These are phyloP conservation scores for Harpalus rufipes DNA, from an alignment of 2,888 invertebrate genomes.

Conservation along the genomic window DNA sequence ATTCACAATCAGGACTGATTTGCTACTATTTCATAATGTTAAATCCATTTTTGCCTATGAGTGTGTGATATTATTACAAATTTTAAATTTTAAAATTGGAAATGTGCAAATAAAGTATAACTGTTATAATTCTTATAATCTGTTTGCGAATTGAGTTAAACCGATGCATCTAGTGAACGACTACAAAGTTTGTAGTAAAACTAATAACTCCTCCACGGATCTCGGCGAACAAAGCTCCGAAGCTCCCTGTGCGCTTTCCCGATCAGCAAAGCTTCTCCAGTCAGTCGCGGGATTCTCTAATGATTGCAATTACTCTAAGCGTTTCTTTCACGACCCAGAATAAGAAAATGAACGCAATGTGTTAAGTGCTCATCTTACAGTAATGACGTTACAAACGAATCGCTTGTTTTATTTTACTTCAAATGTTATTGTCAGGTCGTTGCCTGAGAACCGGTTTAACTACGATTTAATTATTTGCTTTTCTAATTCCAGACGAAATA, in stretches of 20 bases:
- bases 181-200: conserved; percentile 39
- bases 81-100: background rate
- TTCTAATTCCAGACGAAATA: background rate
- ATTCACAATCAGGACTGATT: too few relatives aligned
- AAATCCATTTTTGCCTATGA: too few relatives aligned
- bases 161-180: background rate
- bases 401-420: conserved; percentile 2
- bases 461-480: conserved; percentile 9
- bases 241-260: conserved; percentile 25
- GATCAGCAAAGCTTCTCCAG: conserved; percentile 50
- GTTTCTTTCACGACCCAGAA: conserved; percentile 61
- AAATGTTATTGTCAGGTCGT: conserved; percentile 1
- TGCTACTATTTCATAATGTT: too few relatives aligned
- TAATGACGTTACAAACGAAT: conserved; percentile 45
- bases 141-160: background rate
- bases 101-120: background rate
- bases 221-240: conserved; percentile 11
- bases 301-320: conserved; percentile 67
- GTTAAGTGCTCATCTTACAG: conserved; percentile 66
- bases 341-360: conserved; percentile 63
- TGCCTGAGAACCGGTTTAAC: background rate
- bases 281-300: conserved; percentile 61
- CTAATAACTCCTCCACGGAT: conserved; percentile 42
- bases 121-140: background rate
- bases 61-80: background rate